phyloP scores from a whole-genome alignment of 2,797 vertebrate genomes.

The Capromys pilorides region DNA sequence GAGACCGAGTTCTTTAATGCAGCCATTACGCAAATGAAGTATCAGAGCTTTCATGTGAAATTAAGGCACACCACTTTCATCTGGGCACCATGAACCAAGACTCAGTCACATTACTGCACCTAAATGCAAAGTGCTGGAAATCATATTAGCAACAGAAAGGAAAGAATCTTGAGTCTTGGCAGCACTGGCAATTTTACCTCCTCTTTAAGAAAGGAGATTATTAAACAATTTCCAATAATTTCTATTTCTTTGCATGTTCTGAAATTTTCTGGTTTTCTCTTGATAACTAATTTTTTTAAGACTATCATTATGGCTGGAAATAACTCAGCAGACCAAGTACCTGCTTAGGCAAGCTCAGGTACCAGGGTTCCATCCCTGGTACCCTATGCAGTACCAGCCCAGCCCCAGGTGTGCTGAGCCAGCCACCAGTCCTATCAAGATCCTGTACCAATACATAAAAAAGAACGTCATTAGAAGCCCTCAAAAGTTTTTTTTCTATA shows the following conservation, averaged over 20 bases:
- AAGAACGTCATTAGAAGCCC: not conserved
- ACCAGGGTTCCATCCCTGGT: no score
- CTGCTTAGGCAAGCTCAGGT: no score
- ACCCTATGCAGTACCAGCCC: no score
- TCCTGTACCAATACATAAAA: no score
- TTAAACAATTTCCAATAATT: not conserved
- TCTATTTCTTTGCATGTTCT: constrained; percentile 1
- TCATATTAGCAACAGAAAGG: not conserved
- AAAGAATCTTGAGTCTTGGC: not conserved
- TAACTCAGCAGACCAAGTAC: no score
- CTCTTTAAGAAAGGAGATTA: not conserved
- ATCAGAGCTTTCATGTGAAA: not conserved
- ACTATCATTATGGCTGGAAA: no score
- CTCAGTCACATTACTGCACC: not conserved
- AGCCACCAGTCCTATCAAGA: no score
- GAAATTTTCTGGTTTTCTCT: not conserved
- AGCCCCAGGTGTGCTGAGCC: no score
- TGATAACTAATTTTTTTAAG: not conserved
- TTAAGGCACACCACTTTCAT: not conserved
- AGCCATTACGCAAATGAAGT: not conserved
- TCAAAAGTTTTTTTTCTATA: not conserved
- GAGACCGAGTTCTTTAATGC: not conserved
- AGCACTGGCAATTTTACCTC: not conserved
- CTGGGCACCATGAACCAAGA: not conserved
- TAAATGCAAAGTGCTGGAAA: not conserved